Conservation (phyloP, 2,113 vertebrate species). For the Pomatostomus ruficeps region DNA sequence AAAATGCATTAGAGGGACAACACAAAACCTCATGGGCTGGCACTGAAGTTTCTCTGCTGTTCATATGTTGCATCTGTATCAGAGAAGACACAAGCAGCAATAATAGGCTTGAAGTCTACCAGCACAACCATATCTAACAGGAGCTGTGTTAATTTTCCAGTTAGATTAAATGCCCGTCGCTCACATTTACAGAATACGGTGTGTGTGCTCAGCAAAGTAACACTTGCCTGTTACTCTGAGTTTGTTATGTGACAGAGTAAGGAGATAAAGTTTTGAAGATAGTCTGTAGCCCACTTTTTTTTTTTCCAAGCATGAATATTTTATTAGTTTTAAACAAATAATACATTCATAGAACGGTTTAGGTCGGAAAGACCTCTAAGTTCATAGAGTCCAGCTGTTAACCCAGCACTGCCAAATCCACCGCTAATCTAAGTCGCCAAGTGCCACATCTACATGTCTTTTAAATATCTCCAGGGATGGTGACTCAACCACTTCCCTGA, state of each 20-base stretch:
- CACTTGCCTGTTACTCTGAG: not conserved
- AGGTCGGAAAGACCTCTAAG: not conserved
- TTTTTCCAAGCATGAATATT: not conserved
- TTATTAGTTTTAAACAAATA: not conserved
- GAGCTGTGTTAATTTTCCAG: not conserved
- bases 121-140: not conserved
- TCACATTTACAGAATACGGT: fast-evolving
- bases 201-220: not conserved
- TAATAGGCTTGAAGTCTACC: not conserved
- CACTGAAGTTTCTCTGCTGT: not conserved
- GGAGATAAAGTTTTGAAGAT: not conserved
- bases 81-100: not conserved
- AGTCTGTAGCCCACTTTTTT: not conserved
- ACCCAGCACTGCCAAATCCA: not conserved
- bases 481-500: not conserved
- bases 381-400: not conserved
- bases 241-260: not conserved
- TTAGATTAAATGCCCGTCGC: not conserved
- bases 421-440: not conserved
- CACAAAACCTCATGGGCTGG: not conserved
- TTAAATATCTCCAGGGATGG: not conserved
- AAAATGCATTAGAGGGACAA: not conserved
- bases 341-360: not conserved
- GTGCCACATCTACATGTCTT: not conserved
- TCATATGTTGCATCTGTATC: not conserved